phyloP scores from a whole-genome alignment of 2,888 invertebrate genomes.

The Camponotus fellah region DNA sequence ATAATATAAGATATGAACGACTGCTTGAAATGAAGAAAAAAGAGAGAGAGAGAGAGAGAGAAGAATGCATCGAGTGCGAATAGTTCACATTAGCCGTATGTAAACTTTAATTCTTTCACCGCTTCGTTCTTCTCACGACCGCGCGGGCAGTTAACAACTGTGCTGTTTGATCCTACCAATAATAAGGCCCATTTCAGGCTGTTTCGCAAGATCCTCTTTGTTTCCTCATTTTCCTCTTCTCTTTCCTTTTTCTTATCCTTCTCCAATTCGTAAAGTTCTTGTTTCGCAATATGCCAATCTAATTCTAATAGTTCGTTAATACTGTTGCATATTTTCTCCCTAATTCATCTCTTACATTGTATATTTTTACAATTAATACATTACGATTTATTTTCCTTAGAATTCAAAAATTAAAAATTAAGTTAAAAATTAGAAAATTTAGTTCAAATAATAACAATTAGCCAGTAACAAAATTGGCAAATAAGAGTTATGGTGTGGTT shows the following conservation, averaged over 20 bases:
- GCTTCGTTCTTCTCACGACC: slow-evolving; percentile 58
- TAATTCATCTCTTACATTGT: neutral
- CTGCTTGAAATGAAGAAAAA: too few species aligned
- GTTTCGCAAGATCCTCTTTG: slow-evolving; percentile 56
- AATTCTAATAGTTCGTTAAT: slow-evolving; percentile 2
- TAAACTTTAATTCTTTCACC: slow-evolving; percentile 64
- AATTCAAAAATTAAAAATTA: neutral
- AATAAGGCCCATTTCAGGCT: slow-evolving; percentile 67
- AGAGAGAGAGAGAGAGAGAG: neutral
- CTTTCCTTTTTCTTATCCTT: slow-evolving; percentile 14
- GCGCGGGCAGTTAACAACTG: slow-evolving; percentile 74
- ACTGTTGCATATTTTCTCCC: neutral
- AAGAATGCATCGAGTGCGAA: neutral
- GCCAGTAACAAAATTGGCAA: too few species aligned
- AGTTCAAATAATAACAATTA: too few species aligned
- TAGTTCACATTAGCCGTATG: too few species aligned
- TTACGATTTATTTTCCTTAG: neutral
- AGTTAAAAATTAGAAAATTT: too few species aligned
- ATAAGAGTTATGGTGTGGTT: too few species aligned
- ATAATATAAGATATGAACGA: too few species aligned
- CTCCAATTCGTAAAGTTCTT: slow-evolving; percentile 10
- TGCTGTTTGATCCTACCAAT: slow-evolving; percentile 73
- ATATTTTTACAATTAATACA: neutral
- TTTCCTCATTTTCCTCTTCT: slow-evolving; percentile 32
- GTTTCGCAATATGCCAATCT: neutral